phyloP scores from a whole-genome alignment of 1,140 invertebrate genomes.

The Bombyx mandarina region DNA sequence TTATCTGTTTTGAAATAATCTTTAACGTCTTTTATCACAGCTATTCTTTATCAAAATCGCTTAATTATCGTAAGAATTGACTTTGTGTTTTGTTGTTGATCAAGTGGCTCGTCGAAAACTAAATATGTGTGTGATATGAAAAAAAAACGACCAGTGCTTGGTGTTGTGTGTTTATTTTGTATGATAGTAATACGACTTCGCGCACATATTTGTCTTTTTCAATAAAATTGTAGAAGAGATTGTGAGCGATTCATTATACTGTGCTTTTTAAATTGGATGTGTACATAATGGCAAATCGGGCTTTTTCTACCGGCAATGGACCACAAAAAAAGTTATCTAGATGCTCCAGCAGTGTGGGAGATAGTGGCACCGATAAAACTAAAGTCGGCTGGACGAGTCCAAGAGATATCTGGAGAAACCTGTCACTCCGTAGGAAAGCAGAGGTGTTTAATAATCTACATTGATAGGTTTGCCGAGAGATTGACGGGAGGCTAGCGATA shows the following conservation, averaged over 20 bases:
- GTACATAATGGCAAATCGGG: slow-evolving; percentile 49
- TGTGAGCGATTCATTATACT: too few species aligned
- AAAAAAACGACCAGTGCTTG: too few species aligned
- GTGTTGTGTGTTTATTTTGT: too few species aligned
- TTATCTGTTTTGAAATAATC: slow-evolving; percentile 31
- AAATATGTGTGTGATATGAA: slow-evolving; percentile 7
- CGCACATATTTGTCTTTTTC: too few species aligned
- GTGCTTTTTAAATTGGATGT: slow-evolving; percentile 19
- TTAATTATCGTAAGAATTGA: background rate
- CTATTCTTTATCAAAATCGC: background rate
- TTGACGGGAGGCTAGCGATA: slow-evolving; percentile 2
- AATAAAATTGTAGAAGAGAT: too few species aligned
- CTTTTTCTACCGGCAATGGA: slow-evolving; percentile 34
- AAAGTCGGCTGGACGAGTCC: slow-evolving; percentile 62
- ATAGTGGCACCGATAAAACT: slow-evolving; percentile 48
- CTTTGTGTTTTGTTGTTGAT: slow-evolving; percentile 1
- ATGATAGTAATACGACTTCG: too few species aligned
- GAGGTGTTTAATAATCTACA: slow-evolving; percentile 41
- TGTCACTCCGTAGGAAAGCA: slow-evolving; percentile 57
- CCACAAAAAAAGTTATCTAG: slow-evolving; percentile 48
- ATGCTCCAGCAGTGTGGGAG: slow-evolving; percentile 56
- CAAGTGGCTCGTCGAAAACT: too few species aligned
- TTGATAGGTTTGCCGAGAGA: background rate
- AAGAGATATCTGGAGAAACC: slow-evolving; percentile 62
- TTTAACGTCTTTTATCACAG: too few species aligned